Evolutionary conservation across 2,888 invertebrate species (phyloP), one percentile per base, ranked within the genome.

Genomic region (Sarcophaga caerulescens): DNA sequence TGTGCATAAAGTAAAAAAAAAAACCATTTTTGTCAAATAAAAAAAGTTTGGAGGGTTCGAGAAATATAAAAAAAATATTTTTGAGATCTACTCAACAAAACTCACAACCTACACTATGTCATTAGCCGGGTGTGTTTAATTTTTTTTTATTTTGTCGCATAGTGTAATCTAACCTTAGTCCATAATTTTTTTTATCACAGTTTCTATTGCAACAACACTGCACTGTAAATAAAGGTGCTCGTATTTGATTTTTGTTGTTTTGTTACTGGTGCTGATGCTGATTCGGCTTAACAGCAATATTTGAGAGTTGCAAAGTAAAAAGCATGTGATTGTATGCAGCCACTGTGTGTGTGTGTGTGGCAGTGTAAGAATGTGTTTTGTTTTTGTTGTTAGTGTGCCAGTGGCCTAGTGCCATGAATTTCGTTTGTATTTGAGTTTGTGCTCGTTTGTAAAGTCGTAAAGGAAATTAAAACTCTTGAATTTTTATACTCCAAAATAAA

Each of bases 391-490:
- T 83, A 69, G 19, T 78, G 81, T 81, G 86, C 84, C 75, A 86
- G 81, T 86, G 86, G 86, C 86, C 86, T 84, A 86, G 78, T 86
- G 86, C 86, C 86, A 86, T 86, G 74, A 81, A 78, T 86, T 83
- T 52, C 52, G 17, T 52, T 52, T 52, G 52, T 81, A 65, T 83
- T 81, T 84, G 77, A 65, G 77, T 86, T 35, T 86, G 81, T 74
- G 57, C 65, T 84, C 84, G 75, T 76, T 75, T 84, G 11, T 70
- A 14, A 73, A 60, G 14, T 17, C 47, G 65, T 60, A 84, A 79
- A 78, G 86, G 78, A 84, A 78, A 84, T 84, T 78, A 70, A 84
- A 84, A 81, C 81, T 78, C 86, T 84, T 84, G 78, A 78, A 85
- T 75, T 66, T 65, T 65, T 59, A 63, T 47, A 77, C 35, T 77